Base-by-base conservation (phyloP, 2,797 vertebrate species). In the Lindbergichthys nudifrons region DNA sequence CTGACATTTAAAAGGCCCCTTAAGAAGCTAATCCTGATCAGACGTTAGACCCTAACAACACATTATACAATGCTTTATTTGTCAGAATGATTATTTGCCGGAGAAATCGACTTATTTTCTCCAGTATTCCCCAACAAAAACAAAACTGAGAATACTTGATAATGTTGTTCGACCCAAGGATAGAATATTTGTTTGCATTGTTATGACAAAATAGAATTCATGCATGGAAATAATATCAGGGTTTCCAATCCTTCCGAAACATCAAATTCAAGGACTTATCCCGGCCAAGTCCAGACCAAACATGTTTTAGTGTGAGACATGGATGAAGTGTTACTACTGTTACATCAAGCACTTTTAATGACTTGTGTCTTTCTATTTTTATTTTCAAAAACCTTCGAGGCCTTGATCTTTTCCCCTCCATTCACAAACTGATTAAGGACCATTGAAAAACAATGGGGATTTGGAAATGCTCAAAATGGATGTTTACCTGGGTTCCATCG, bases 401-500 rank as follows among this genome's bases (percentile, higher is more conserved):
- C 32, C 32, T 36, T 36, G 32, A 36, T 7, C 32, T 6, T 9
- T 36, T 9, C 32, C 32, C 8, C 32, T 36, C 32, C 6, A 36
- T 36, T 36, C 32, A 36, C 26, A 36, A 36, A 9, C 6, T 36
- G 32, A 7, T 36, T 36, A 36, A 36, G 7, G 32, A 36, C 32
- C 32, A 36, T 36, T 36, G 14, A 32, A n/a, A 43, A 30, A 16
- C 8, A 21, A 14, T 26, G 2, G 26, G 4, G 26, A 53, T 57
- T 42, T 62, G 3, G 4, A 57, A 32, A 60, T 2, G 0, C 10
- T 59, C 14, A 26, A 57, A 65, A 67, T 47, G 32, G 48, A 63
- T 36, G 36, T 56, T 91, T 93, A 99, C 97, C 97, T 97, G 96
- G 71, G 96, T 95, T 56, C 96, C 97, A 89, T 97, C 96, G 43